These are phyloP conservation scores for Maconellicoccus hirsutus DNA, from an alignment of 1,140 invertebrate species.

Conservation along the genomic window DNA sequence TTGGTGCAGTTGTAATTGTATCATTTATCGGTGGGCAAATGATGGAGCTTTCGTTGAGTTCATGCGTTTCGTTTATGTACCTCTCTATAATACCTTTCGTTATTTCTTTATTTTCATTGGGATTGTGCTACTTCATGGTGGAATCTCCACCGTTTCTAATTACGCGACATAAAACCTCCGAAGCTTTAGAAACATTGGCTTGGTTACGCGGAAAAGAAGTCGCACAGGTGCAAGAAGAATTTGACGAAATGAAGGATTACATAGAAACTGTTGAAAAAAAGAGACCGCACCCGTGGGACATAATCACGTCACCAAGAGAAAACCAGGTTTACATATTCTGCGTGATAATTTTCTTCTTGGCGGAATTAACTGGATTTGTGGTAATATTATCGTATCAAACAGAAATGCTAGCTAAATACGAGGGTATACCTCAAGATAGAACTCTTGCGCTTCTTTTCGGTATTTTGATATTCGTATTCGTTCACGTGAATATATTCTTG, in stretches of 20 bases:
- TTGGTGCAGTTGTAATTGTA: slow-evolving; percentile 65
- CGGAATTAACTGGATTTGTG: background rate
- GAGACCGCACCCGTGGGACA: background rate
- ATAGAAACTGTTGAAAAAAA: background rate
- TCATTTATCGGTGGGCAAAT: slow-evolving; percentile 67
- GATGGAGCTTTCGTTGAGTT: slow-evolving; percentile 38
- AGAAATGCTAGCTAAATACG: background rate
- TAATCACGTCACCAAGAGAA: background rate
- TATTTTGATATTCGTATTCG: background rate
- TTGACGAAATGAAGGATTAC: slow-evolving; percentile 13
- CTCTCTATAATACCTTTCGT: background rate
- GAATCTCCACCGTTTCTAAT: background rate
- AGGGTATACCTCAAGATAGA: background rate
- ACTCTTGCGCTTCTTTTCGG: background rate
- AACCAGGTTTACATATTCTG: background rate
- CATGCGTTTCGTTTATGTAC: background rate
- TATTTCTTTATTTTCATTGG: background rate
- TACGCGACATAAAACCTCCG: background rate
- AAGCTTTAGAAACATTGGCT: slow-evolving; percentile 39
- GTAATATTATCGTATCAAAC: background rate
- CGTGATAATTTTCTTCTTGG: background rate
- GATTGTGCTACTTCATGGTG: background rate
- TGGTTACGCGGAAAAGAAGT: slow-evolving; percentile 45
- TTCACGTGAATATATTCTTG: background rate
- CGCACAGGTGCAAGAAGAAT: slow-evolving; percentile 25